phyloP scores from a whole-genome alignment of 1,140 invertebrate genomes.

The Ptiloglossa arizonensis region DNA sequence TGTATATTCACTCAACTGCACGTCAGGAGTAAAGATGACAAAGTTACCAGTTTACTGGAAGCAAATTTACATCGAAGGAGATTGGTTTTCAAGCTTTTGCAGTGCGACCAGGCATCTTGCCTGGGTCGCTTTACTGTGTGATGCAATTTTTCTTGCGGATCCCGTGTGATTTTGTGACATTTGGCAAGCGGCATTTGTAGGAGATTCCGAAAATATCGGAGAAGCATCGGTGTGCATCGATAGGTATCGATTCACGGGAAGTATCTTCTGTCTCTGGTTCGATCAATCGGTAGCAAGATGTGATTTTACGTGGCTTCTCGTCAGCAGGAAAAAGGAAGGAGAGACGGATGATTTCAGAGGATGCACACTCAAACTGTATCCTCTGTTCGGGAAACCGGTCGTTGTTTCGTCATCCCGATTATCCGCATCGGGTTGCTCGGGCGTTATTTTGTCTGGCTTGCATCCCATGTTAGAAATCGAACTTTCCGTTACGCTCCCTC shows the following conservation, averaged over 20 bases:
- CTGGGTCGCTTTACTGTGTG: not conserved
- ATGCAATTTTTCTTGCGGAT: not conserved
- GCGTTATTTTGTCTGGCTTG: slow-evolving; percentile 35
- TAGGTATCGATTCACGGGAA: slow-evolving; percentile 45
- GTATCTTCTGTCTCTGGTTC: slow-evolving; percentile 16
- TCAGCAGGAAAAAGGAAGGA: slow-evolving; percentile 14
- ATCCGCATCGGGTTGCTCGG: slow-evolving; percentile 51
- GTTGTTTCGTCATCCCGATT: slow-evolving; percentile 66
- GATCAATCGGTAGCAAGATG: slow-evolving; percentile 36
- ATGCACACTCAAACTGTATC: slow-evolving; percentile 55
- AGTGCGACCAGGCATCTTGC: too few species aligned
- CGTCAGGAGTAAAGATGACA: too few species aligned
- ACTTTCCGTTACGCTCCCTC: slow-evolving; percentile 32
- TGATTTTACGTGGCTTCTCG: slow-evolving; percentile 22
- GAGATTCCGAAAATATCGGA: slow-evolving; percentile 46
- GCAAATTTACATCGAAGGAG: not conserved
- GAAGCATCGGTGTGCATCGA: slow-evolving; percentile 30
- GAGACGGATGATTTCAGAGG: slow-evolving; percentile 44
- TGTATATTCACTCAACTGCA: too few species aligned
- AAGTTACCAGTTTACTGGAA: too few species aligned
- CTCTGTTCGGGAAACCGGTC: slow-evolving; percentile 62
- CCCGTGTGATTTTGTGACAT: slow-evolving; percentile 25
- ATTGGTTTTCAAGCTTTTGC: not conserved
- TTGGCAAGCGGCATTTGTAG: slow-evolving; percentile 21
- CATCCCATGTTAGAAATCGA: slow-evolving; percentile 54